These are phyloP conservation scores for Pseudopleuronectes americanus DNA, from an alignment of 2,797 vertebrate species.

Conservation along the genomic window DNA sequence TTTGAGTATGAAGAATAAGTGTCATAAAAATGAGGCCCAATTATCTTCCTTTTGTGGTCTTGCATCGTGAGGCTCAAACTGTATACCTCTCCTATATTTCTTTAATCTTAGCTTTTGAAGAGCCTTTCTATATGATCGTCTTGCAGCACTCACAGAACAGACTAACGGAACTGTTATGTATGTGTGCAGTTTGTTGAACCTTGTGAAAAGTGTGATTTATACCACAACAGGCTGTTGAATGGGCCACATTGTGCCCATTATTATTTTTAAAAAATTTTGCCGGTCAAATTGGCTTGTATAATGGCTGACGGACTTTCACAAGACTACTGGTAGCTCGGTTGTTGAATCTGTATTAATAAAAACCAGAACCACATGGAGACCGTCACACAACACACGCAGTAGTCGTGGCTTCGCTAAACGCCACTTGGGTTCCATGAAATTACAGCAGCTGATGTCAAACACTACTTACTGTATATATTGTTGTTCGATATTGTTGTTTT, in stretches of 20 bases:
- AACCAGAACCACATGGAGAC: constrained; percentile 59
- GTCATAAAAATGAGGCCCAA: constrained; percentile 17
- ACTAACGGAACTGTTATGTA: neutral
- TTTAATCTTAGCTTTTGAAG: constrained; percentile 1
- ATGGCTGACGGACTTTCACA: constrained; percentile 70
- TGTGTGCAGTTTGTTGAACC: constrained; percentile 14
- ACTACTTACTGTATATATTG: too few species aligned
- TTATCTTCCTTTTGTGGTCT: constrained; percentile 25
- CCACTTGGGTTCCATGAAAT: constrained; percentile 30
- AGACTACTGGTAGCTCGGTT: constrained; percentile 56
- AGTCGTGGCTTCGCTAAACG: constrained; percentile 14
- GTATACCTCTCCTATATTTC: constrained; percentile 3
- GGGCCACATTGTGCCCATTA: constrained; percentile 41
- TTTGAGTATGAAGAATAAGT: constrained; percentile 24
- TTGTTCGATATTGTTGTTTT: too few species aligned
- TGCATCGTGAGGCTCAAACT: constrained; percentile 13
- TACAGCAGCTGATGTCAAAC: constrained; percentile 14
- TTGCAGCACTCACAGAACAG: neutral
- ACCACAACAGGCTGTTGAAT: constrained; percentile 25
- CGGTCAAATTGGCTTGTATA: constrained; percentile 64
- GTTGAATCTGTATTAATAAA: constrained; percentile 58
- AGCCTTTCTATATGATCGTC: constrained; percentile 4
- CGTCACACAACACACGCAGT: constrained; percentile 29
- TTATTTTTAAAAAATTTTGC: constrained; percentile 54
- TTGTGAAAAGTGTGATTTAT: constrained; percentile 18